These are phyloP conservation scores for Lucilia sericata DNA, from an alignment of 1,140 invertebrate genomes.

Conservation along the genomic window DNA sequence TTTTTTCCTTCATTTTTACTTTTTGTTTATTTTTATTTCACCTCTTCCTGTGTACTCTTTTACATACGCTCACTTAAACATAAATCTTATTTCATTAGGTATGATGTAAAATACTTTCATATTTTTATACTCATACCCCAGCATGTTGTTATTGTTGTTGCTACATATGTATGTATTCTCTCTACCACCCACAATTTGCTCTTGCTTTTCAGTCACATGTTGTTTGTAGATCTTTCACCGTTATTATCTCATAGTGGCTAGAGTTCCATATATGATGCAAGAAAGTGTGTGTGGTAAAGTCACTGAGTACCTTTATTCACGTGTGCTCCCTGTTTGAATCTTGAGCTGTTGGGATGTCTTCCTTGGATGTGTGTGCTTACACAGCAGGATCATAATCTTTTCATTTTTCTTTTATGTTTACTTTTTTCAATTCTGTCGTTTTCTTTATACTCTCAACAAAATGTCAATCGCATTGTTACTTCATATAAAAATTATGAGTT, in stretches of 20 bases:
- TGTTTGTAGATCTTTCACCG: background rate
- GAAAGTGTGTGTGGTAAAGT: no score
- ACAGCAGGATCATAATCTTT: conserved; percentile 40
- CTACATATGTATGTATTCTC: background rate
- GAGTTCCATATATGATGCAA: background rate
- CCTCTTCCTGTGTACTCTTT: no score
- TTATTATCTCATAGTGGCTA: background rate
- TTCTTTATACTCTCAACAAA: background rate
- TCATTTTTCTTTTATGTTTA: conserved; percentile 9
- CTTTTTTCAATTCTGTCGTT: background rate
- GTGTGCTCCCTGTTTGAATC: background rate
- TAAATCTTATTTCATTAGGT: background rate
- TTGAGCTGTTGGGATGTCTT: background rate
- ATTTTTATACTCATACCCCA: background rate
- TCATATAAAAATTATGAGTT: conserved; percentile 33
- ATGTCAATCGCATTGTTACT: conserved; percentile 33
- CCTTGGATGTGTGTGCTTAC: conserved; percentile 32
- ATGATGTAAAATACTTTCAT: background rate
- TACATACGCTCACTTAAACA: background rate
- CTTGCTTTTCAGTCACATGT: background rate
- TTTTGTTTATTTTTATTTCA: no score
- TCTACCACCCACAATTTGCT: background rate
- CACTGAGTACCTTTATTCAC: background rate
- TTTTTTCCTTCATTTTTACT: background rate
- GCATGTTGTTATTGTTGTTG: background rate